Base-by-base conservation (phyloP, 30 jellyfish, hydroid and myxozoan species). In the Chrysaora quinquecirrha region DNA sequence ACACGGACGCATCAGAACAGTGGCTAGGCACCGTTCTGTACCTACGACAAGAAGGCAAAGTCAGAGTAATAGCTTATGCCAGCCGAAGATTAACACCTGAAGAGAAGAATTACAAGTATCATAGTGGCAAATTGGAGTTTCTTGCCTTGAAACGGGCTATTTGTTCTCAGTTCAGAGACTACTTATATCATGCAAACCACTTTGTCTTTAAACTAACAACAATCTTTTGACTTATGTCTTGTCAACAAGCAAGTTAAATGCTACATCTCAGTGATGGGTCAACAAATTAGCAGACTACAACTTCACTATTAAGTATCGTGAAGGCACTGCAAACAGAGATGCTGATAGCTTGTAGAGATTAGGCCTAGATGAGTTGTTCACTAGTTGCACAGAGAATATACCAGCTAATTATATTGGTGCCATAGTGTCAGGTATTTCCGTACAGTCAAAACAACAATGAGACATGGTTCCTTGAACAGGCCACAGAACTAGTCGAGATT, bases 291-390 rank as follows among this genome's bases (percentile, higher is more conserved):
- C 94, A 32, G 75, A 83, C 35, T 83, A 34, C 31, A 71, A 83
- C 87, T 83, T 83, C 54, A 49, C 80, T 19, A 83, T 83, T 3
- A 47, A 46, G 30, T 83, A 83, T 38, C 87, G 88, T 48, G 88
- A 80, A 7, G 89, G 89, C n/a, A 61, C 64, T 30, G 35, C 22
- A 58, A 78, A 78, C 64, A 62, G 71, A 32, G 94, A 69, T 52
- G 88, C 94, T 30, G 94, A 83, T 62, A 30, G 87, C 46, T 58
- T 83, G 48, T 83, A 88, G n/a, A 49, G 88, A 30, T 50, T 79
- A 32, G 52, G 76, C 28, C 66, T 76, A 14, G 80, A 61, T 47
- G 82, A 71, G 29, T 30, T 75, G 76, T 12, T 75, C 28, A 60
- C 76, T 18, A 52, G 64, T 27, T 78, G 71, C 63, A 78, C 81